Evolutionary conservation across 2,113 vertebrate genomes (phyloP), one percentile per base, ranked within the genome.

Genomic region (Scolopax mira): DNA sequence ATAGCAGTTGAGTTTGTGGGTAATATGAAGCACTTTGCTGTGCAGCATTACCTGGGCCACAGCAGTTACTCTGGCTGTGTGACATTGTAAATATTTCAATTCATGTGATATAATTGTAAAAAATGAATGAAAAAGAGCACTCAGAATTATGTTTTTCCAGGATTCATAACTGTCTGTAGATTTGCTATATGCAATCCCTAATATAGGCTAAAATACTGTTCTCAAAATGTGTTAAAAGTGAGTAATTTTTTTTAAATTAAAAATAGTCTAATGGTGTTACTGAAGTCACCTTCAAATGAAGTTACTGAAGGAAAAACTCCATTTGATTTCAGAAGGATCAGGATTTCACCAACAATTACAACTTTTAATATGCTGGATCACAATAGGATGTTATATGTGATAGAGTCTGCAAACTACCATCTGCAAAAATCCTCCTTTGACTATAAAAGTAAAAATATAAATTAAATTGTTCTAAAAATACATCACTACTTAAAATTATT

Each of bases 301-400:
- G n/a, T n/a, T n/a, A n/a, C n/a, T n/a, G n/a, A n/a, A 49, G 10
- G 21, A 21, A 52, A 61, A 70, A 27, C 0, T 37, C 2, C 0
- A 13, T 44, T 51, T 57, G 6, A 27, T 80, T 92, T 65, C 27
- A 6, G 3, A n/a, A 69, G 49, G 49, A 57, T 30, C 1, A 46
- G 23, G 13, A 78, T 84, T 87, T 87, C 30, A 58, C 9, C 5
- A 55, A 33, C 1, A 44, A 15, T 54, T 86, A 16, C 1, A 54
- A 3, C 1, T 81, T 79, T 72, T 24, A 22, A 14, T 64, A 37
- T 52, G 15, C 7, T 57, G 14, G 9, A 61, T 51, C 15, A 35
- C 5, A 28, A 35, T 30, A 23, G 2, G 2, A 21, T 46, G 2
- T 35, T 61, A 4, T 39, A 28, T 12, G 3, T 46, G 13, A 27